Percentiles rank a stretch among this genome's conserved stretches.
Evolutionary conservation across 1,140 invertebrate genomes (phyloP).

Genomic region (Archivesica marissinica): DNA sequence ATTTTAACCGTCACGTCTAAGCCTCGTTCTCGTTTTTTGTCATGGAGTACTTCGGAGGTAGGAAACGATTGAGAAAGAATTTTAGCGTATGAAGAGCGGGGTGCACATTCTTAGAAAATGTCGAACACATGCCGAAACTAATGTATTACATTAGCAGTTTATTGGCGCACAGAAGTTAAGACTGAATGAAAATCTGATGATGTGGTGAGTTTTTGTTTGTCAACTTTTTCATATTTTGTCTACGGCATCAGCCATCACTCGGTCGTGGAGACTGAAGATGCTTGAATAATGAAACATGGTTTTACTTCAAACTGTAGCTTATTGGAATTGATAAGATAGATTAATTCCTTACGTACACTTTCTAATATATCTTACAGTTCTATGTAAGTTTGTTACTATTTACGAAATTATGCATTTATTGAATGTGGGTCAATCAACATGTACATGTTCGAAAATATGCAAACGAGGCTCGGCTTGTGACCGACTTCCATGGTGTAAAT

Average conservation of each 20-base stretch:
- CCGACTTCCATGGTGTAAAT: too few relatives aligned
- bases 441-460: background rate
- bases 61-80: background rate
- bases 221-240: too few relatives aligned
- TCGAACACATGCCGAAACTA: background rate
- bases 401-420: background rate
- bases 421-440: background rate
- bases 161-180: background rate
- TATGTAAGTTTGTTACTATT: background rate
- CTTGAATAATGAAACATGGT: background rate
- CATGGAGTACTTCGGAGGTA: background rate
- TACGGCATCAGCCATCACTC: constrained; percentile 25
- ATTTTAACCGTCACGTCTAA: background rate
- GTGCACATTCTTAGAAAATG: background rate
- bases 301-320: background rate
- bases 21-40: constrained; percentile 35
- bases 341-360: background rate
- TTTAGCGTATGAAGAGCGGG: background rate
- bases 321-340: background rate
- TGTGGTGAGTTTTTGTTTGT: constrained; percentile 29
- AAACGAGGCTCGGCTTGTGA: background rate
- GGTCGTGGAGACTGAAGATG: background rate
- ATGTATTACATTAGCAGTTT: background rate
- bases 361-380: background rate
- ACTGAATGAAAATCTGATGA: constrained; percentile 11